Conservation (phyloP, 2,888 invertebrate species). For the Amitus sp. region DNA sequence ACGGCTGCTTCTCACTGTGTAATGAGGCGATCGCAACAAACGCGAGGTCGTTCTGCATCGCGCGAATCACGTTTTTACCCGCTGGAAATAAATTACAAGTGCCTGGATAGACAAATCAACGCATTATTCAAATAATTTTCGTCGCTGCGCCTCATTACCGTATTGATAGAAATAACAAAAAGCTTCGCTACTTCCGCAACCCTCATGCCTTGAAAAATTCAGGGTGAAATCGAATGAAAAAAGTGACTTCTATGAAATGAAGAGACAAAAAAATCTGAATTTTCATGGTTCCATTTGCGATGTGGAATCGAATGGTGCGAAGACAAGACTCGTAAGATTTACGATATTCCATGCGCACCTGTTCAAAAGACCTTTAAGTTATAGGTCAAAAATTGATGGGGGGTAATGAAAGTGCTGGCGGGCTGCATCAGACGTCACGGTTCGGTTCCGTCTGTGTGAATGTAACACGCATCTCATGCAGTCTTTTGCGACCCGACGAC, state of each 20-base stretch:
- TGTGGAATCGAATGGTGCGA: no score
- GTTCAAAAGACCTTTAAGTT: conserved; percentile 41
- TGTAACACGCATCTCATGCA: conserved; percentile 36
- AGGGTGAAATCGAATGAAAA: no score
- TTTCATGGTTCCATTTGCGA: no score
- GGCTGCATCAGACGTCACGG: conserved; percentile 41
- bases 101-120: conserved; percentile 33
- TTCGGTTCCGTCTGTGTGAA: conserved; percentile 41
- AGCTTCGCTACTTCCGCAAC: no score
- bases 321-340: no score
- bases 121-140: conserved; percentile 15
- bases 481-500: conserved; percentile 53
- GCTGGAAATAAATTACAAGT: conserved; percentile 32
- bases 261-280: no score
- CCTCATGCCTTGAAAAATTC: no score
- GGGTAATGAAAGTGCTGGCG: conserved; percentile 57
- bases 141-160: neutral
- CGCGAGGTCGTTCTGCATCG: conserved; percentile 27
- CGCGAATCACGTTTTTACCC: conserved; percentile 32
- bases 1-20: conserved; percentile 42
- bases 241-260: no score
- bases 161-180: conserved; percentile 2
- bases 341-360: no score
- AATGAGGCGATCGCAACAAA: conserved; percentile 41
- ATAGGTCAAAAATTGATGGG: conserved; percentile 55